Percentiles rank a stretch among this genome's conserved stretches.
Conservation (phyloP, 2,888 invertebrate species). For the Cephalotes varians region DNA sequence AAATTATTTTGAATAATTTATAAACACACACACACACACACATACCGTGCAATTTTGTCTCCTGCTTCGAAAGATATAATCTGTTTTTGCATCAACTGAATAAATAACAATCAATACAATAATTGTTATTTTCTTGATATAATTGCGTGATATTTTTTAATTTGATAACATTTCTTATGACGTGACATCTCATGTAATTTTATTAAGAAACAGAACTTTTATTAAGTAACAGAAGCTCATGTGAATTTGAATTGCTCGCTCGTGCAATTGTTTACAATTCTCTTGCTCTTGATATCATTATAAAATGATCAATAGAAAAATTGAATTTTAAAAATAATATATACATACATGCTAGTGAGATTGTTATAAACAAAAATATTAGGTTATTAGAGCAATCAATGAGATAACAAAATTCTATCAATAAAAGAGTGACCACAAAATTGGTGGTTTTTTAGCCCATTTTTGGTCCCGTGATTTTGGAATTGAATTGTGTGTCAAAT, state of each 20-base stretch:
- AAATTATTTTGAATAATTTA: background rate
- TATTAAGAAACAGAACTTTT: background rate
- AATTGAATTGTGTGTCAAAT: too few relatives aligned
- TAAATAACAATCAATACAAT: background rate
- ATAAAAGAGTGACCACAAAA: too few relatives aligned
- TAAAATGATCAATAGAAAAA: background rate
- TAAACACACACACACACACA: too few relatives aligned
- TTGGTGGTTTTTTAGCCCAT: too few relatives aligned
- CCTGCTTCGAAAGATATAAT: background rate
- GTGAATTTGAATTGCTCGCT: background rate
- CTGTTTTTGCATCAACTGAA: background rate
- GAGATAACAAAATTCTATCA: background rate
- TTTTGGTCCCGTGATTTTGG: too few relatives aligned
- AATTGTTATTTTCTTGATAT: background rate
- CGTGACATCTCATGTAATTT: background rate
- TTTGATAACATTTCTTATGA: background rate
- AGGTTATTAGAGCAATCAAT: background rate
- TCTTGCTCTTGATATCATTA: background rate
- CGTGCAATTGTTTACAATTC: background rate
- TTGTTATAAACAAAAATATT: background rate
- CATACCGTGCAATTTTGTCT: background rate
- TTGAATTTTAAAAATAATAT: background rate
- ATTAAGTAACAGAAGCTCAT: conserved; percentile 3
- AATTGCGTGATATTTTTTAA: background rate
- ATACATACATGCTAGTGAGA: background rate